A percentile compares a stretch with the other conserved stretches of the same genome.
These are phyloP conservation scores for Montifringilla adamsi DNA, from an alignment of 2,113 vertebrate genomes.

Conservation along the genomic window DNA sequence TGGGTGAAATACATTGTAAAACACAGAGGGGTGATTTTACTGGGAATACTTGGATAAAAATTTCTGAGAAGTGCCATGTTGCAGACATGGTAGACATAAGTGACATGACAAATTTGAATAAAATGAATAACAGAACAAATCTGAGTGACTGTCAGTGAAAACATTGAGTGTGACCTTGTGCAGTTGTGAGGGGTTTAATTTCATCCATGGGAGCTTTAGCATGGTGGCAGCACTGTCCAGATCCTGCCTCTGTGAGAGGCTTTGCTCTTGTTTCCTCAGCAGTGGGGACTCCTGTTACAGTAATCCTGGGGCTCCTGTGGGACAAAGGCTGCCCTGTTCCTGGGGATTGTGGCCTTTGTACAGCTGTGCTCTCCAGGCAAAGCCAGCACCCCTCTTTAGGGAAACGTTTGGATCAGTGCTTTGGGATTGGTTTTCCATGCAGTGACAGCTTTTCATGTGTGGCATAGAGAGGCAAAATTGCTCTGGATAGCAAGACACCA, in stretches of 20 bases:
- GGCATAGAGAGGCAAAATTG: neutral
- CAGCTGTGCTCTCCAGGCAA: neutral
- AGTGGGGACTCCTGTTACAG: neutral
- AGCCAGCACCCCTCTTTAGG: neutral
- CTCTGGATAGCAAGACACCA: neutral
- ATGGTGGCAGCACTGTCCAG: neutral
- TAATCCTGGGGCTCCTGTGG: neutral
- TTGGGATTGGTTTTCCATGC: neutral
- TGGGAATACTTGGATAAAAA: neutral
- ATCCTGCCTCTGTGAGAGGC: neutral
- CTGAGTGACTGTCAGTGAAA: neutral
- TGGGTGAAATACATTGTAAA: neutral
- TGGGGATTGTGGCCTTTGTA: neutral
- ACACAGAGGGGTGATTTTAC: neutral
- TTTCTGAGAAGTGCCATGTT: neutral
- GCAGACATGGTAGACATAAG: neutral
- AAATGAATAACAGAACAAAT: neutral
- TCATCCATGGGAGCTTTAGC: neutral
- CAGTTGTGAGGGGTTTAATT: neutral
- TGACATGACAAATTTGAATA: neutral
- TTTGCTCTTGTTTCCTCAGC: neutral
- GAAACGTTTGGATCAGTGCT: neutral
- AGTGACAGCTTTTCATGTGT: neutral
- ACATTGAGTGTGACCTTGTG: neutral
- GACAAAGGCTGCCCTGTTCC: slow-evolving; percentile 23